Conservation (phyloP, 1,140 invertebrate genomes). For the Bombus balteatus region DNA sequence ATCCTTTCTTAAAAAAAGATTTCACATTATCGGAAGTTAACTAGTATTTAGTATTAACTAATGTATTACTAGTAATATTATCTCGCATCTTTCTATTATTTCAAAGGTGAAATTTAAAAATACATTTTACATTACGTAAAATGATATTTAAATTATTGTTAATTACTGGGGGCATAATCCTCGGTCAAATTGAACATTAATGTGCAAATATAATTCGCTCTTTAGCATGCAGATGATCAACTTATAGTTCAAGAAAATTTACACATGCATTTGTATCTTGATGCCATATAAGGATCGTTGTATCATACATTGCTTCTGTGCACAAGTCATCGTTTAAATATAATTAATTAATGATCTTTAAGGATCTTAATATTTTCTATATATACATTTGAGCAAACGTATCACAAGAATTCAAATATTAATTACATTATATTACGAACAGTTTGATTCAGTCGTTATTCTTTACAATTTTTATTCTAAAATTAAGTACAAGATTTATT, state of each 20-base stretch:
- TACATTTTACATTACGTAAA: not conserved
- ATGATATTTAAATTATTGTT: not conserved
- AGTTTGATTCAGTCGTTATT: not conserved
- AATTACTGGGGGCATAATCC: not conserved
- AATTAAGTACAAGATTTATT: not conserved
- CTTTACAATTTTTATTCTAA: too few species aligned
- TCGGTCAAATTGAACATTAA: not conserved
- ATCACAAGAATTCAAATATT: not conserved
- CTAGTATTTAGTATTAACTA: too few species aligned
- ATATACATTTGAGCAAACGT: not conserved
- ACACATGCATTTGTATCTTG: conserved; percentile 6
- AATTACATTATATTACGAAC: not conserved
- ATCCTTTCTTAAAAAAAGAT: not conserved
- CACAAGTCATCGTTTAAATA: not conserved
- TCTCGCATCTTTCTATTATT: not conserved
- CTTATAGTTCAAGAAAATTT: not conserved
- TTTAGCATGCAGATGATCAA: conserved; percentile 16
- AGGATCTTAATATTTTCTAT: not conserved
- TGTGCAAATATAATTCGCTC: conserved; percentile 17
- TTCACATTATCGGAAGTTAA: not conserved
- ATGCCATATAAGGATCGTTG: not conserved
- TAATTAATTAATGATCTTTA: not conserved
- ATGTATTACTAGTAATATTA: not conserved
- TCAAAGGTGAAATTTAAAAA: not conserved
- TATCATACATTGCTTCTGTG: conserved; percentile 8